These are phyloP conservation scores for Elanoides forficatus DNA, from an alignment of 2,113 vertebrate genomes.

Conservation along the genomic window DNA sequence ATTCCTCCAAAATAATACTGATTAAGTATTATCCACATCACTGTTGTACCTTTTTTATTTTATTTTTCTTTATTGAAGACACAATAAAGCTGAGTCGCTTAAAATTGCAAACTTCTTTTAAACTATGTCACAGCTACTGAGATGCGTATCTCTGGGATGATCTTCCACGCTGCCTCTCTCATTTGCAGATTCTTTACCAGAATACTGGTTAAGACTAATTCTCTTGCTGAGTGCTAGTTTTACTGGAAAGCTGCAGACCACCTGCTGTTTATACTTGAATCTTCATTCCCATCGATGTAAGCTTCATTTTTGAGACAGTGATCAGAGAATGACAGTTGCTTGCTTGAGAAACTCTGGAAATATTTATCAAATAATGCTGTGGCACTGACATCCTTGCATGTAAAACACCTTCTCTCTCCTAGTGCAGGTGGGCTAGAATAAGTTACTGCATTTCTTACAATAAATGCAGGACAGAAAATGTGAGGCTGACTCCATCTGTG, in stretches of 20 bases:
- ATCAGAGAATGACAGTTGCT: background rate
- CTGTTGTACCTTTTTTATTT: background rate
- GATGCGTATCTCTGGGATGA: background rate
- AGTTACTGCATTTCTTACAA: background rate
- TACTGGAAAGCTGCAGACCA: background rate
- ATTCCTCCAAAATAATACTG: background rate
- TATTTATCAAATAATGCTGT: background rate
- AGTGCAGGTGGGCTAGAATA: background rate
- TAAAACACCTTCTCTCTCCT: background rate
- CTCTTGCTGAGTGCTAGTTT: background rate
- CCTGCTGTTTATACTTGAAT: background rate
- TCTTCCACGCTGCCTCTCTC: background rate
- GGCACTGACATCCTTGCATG: background rate
- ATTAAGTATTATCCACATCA: background rate
- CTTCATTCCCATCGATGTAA: background rate
- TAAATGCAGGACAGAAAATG: background rate
- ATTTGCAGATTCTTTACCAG: background rate
- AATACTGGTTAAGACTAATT: background rate
- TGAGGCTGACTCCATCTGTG: background rate
- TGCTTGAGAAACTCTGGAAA: background rate
- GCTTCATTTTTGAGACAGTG: background rate
- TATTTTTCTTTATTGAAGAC: background rate
- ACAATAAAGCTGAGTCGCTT: background rate
- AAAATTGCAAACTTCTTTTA: background rate
- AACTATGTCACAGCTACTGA: background rate